Base-by-base conservation (phyloP, 2,797 vertebrate genomes). In the Artibeus jamaicensis region DNA sequence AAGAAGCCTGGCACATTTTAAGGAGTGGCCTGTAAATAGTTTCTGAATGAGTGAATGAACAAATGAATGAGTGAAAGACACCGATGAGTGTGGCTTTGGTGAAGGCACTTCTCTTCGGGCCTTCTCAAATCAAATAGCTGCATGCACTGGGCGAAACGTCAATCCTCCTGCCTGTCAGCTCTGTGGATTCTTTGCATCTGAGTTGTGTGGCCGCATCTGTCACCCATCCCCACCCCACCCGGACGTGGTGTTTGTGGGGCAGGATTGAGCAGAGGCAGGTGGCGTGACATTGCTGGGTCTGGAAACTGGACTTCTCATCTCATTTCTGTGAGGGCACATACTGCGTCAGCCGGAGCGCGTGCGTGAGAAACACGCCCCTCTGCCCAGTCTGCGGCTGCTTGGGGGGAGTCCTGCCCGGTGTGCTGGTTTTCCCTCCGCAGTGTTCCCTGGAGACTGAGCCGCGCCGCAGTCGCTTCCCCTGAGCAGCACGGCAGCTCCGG, bases 31-130 rank as follows among this genome's bases (percentile, higher is more conserved):
- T 1, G 1, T 67, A 77, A n/a, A 15, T 21, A 3, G 67, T 67
- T 50, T 86, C 68, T 79, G 86, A 55, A 59, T 26, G 89, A 78
- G 21, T 34, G 50, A 79, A 42, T 46, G 62, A 55, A 26, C 53
- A 74, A 89, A 5, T 24, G 71, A 9, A 21, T 18, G 32, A 59
- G 10, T 22, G 78, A 73, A 48, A 29, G 83, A 39, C 42, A 18
- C 8, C 11, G n/a, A 16, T 59, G 24, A 82, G 37, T 73, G 15
- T 48, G 24, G 22, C 70, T 29, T 71, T 89, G 91, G 67, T 57
- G 85, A 96, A 86, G 76, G 53, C 26, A 48, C 44, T 89, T 92
- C 44, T 92, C 71, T 89, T 37, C 7, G 87, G 59, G 76, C 53
- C 42, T 81, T 65, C 68, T 44, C 50, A 7, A 93, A n/a, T 59